A percentile compares a stretch with the other conserved stretches of the same genome.
Conservation (phyloP, 2,888 invertebrate species). For the Mimumesa dahlbomi region DNA sequence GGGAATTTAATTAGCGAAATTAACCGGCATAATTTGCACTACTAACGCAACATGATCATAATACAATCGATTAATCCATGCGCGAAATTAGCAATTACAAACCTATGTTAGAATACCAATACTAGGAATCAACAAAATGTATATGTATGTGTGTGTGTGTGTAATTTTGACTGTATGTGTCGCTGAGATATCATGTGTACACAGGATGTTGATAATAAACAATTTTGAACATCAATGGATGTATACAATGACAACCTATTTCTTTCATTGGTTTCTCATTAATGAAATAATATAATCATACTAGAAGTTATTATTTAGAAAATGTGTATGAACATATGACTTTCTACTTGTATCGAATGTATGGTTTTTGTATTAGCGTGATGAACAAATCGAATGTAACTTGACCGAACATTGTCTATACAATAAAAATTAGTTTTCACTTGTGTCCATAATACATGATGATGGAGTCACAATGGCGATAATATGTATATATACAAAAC, state of each 20-base stretch:
- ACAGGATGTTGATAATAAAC: constrained; percentile 10
- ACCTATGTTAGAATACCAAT: constrained; percentile 11
- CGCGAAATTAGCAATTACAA: constrained; percentile 34
- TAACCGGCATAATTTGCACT: constrained; percentile 18
- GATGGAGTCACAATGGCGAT: not conserved
- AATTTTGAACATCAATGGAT: constrained; percentile 1
- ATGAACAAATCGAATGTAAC: not conserved
- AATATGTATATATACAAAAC: constrained; percentile 17
- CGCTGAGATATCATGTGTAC: constrained; percentile 28
- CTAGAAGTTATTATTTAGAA: constrained; percentile 4
- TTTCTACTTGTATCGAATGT: constrained; percentile 1
- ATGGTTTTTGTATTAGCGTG: not conserved
- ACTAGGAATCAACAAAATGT: constrained; percentile 9
- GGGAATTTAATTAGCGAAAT: constrained; percentile 24
- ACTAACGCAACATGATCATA: constrained; percentile 15
- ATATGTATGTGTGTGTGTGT: constrained; percentile 5
- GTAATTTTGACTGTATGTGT: constrained; percentile 7
- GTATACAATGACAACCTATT: not conserved
- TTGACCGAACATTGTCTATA: not conserved
- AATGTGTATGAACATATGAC: constrained; percentile 14
- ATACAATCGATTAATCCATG: constrained; percentile 35
- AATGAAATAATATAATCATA: not conserved
- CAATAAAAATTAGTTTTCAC: not conserved
- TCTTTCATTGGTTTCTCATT: not conserved
- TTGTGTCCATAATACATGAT: not conserved